A percentile compares a stretch with the other conserved stretches of the same genome.
These are phyloP conservation scores for Naja naja DNA, from an alignment of 2,113 vertebrate species.

Conservation along the genomic window DNA sequence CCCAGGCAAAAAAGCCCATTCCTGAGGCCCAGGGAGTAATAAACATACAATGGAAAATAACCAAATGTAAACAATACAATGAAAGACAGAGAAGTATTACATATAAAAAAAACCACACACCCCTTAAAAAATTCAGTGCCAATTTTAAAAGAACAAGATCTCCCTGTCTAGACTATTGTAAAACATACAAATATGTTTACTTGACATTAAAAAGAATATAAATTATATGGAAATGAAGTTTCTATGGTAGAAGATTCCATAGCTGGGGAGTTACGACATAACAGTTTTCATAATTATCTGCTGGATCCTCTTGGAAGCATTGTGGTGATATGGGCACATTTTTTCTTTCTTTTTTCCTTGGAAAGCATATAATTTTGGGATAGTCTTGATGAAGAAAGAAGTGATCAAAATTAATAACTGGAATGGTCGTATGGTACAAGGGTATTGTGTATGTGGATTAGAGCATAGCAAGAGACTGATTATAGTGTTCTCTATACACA, in stretches of 20 bases:
- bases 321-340: not conserved
- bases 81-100: not conserved
- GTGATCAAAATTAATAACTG: not conserved
- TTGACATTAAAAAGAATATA: not conserved
- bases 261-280: not conserved
- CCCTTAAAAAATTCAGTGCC: not conserved
- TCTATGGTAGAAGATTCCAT: not conserved
- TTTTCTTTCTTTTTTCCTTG: not conserved
- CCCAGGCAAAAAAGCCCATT: not conserved
- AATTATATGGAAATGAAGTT: not conserved
- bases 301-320: not conserved
- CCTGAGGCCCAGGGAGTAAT: not conserved
- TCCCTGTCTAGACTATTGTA: not conserved
- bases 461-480: accelerated
- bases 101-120: not conserved
- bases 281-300: not conserved
- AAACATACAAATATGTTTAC: not conserved
- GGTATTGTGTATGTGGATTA: accelerated
- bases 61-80: not conserved
- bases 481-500: not conserved
- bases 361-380: not conserved
- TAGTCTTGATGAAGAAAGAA: not conserved
- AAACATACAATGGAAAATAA: not conserved
- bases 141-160: not conserved
- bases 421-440: accelerated